Evolutionary conservation across 2,888 invertebrate genomes (phyloP), one percentile per base, ranked within the genome.

Genomic region (Diachrysia chrysitis): DNA sequence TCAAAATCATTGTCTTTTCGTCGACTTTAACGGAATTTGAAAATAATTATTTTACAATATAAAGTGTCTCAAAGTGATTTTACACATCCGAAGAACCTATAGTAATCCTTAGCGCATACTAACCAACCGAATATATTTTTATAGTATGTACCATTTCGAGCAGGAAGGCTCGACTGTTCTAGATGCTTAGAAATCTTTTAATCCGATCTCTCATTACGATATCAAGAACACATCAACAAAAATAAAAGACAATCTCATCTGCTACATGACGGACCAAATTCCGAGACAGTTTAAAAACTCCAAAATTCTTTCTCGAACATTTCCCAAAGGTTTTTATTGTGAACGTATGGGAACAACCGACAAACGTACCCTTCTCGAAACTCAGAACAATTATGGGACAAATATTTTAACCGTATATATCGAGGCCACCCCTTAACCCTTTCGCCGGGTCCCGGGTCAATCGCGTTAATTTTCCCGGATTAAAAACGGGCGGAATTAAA

Each of bases 351-450:
- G 46, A 46, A n/a, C 42, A 37, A 3, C 12, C n/a, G 10, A 51
- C 48, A 51, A 51, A 51, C 48, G 6, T 7, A 51, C 48, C 48
- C 48, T 51, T 21, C 21, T n/a, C 42, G n/a, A 42, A 42, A 51
- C 48, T 21, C 21, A 7, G 48, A 51, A 51, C 48, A 51, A 51
- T 51, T 51, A 51, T 51, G 21, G 19, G 48, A 51, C 48, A 51
- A 51, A 51, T 51, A 51, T 51, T 51, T 51, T 51, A 51, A 19
- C 48, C 48, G 48, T 21, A 48, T 19, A 46, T 48, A 51, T 51
- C 48, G 48, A 51, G 48, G 21, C 48, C 10, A 19, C 48, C 48
- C 21, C 42, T 42, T 42, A 42, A 42, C 42, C 42, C 42, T 42
- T 37, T 17, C 21, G 29, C 19, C 12, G 12, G 48, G 21, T 4